Base-by-base conservation (phyloP, 1,140 invertebrate genomes). In the Bombus picipes region DNA sequence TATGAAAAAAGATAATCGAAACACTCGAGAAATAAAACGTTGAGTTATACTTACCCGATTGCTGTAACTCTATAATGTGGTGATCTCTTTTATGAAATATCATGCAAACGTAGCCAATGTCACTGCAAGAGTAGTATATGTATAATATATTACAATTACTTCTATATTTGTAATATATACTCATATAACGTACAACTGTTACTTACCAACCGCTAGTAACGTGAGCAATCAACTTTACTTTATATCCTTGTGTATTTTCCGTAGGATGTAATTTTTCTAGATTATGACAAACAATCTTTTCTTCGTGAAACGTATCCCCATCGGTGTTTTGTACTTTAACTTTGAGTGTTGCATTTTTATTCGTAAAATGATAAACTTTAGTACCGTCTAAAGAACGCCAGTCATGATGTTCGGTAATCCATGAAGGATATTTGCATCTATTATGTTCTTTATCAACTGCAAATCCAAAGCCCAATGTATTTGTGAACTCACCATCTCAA, bases 71-170 rank as follows among this genome's bases (percentile, higher is more conserved):
- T 76, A 96, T 96, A 8, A 97, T 95, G 86, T 96, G 95, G 25
- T 94, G 92, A 80, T 96, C 96, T 80, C 96, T 94, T 81, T 94
- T 95, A 90, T 96, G 95, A 74, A 97, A 95, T 70, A 96, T 95
- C 94, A 96, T 96, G 89, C 96, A 97, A 59, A 96, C 95, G 87
- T 96, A 97, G 39, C 96, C 96, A 89, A 95, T 96, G 85, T 96
- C 95, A 90, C 96, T 97, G 94, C 37, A 95, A 96, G 79, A 90
- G 88, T 86, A 92, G 84, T 13, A 76, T 59, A 83, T n/a, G 57
- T 59, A 28, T 39, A 37, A 47, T 28, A 75, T 22, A 25, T 53
- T 28, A 41, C 4, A 8, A 9, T 37, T 28, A 15, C 25, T 71
- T 39, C 4, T 10, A 39, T 22, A 28, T 71, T 25, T 8, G 3